Evolutionary conservation across 1,140 invertebrate species (phyloP).

Genomic region (Solen grandis): DNA sequence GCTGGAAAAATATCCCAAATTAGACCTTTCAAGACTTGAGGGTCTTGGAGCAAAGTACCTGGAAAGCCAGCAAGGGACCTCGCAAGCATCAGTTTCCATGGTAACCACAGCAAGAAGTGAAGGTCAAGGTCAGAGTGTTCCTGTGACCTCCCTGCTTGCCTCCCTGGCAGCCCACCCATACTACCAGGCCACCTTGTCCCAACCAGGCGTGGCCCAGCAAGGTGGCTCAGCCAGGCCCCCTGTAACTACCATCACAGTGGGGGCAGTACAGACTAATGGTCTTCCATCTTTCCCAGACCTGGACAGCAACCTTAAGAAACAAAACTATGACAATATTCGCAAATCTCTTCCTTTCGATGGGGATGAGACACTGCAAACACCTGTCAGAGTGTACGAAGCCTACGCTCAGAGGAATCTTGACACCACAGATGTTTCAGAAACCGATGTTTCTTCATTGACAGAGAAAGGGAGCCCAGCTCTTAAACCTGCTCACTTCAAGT

Average conservation of each 20-base stretch:
- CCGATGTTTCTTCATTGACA: constrained; percentile 62
- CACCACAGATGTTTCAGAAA: constrained; percentile 37
- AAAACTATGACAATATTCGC: constrained; percentile 62
- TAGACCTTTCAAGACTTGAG: constrained; percentile 56
- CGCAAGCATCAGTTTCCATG: not conserved
- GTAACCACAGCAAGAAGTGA: constrained; percentile 4
- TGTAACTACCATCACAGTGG: not conserved
- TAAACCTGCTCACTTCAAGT: constrained; percentile 7
- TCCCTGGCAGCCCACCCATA: constrained; percentile 63
- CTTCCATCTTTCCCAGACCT: constrained; percentile 4
- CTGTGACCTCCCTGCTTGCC: constrained; percentile 57
- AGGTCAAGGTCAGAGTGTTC: constrained; percentile 31
- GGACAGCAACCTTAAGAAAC: constrained; percentile 31
- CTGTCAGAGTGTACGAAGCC: constrained; percentile 36
- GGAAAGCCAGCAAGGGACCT: not conserved
- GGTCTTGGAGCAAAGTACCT: constrained; percentile 48
- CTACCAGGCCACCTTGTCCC: constrained; percentile 57
- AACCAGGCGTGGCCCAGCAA: not conserved
- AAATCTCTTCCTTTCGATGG: constrained; percentile 71
- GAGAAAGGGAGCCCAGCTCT: constrained; percentile 70
- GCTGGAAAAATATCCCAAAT: constrained; percentile 62
- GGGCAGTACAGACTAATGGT: constrained; percentile 4
- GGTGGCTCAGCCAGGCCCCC: not conserved
- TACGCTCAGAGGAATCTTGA: constrained; percentile 37
- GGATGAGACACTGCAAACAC: constrained; percentile 60